Conservation (phyloP, 2,113 vertebrate genomes). For the Hemichromis elongatus region DNA sequence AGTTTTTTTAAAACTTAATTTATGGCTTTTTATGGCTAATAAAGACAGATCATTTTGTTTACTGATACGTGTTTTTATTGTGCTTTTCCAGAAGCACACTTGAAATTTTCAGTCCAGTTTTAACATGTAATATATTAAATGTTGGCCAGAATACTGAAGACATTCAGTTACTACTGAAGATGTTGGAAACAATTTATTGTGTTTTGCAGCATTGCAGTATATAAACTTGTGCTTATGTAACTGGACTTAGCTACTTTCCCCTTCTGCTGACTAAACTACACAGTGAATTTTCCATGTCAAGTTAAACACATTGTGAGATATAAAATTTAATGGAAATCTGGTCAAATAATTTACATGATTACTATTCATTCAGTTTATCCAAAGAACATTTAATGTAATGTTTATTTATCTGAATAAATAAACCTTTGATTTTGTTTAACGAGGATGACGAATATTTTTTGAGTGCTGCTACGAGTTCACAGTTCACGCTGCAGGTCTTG, state of each 20-base stretch:
- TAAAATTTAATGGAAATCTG: fast-evolving
- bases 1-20: not conserved
- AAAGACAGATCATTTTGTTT: not conserved
- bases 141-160: not conserved
- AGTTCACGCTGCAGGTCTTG: too few species aligned
- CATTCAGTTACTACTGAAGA: not conserved
- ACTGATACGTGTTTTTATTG: not conserved
- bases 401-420: not conserved
- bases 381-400: not conserved
- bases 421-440: not conserved
- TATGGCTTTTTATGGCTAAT: not conserved
- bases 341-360: not conserved
- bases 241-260: not conserved
- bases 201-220: not conserved
- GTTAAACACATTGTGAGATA: not conserved
- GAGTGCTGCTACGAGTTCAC: not conserved
- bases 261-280: not conserved
- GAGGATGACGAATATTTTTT: not conserved
- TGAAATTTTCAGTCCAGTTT: fast-evolving
- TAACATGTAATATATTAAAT: not conserved
- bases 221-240: not conserved
- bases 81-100: not conserved
- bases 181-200: not conserved
- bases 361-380: not conserved
- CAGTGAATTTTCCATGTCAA: not conserved